phyloP scores from a whole-genome alignment of 2,888 invertebrate genomes.

The Drosophila eohydei region DNA sequence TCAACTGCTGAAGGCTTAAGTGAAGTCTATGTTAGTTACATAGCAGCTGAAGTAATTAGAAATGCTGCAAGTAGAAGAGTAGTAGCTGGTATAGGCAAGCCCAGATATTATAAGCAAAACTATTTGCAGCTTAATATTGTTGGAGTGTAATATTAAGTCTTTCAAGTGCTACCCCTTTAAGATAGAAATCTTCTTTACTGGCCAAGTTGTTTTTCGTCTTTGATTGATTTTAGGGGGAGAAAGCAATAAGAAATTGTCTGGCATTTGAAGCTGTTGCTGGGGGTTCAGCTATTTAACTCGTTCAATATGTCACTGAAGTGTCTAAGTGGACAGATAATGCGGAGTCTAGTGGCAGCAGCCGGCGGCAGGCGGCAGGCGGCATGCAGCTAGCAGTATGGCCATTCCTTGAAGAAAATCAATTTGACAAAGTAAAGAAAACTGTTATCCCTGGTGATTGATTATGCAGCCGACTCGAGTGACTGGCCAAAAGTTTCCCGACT shows the following conservation, averaged over 20 bases:
- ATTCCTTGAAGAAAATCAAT: conserved; percentile 63
- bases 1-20: background rate
- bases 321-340: conserved; percentile 70
- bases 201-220: conserved; percentile 59
- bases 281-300: conserved; percentile 72
- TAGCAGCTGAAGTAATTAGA: background rate
- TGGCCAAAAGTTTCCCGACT: conserved; percentile 62
- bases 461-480: conserved; percentile 70
- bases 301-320: conserved; percentile 78
- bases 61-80: background rate
- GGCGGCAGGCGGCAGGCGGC: background rate
- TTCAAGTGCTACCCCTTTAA: conserved; percentile 10
- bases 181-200: conserved; percentile 1
- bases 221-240: conserved; percentile 53
- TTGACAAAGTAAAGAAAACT: conserved; percentile 68
- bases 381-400: conserved; percentile 6
- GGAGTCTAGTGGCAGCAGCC: conserved; percentile 13
- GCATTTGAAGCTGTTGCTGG: conserved; percentile 37
- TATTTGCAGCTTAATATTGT: background rate
- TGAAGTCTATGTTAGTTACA: background rate
- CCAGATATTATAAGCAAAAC: background rate
- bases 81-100: background rate
- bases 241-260: conserved; percentile 47
- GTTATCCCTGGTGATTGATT: conserved; percentile 78
- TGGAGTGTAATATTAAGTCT: background rate